Base-by-base conservation (phyloP, 2,113 vertebrate genomes). In the Tetraodon nigroviridis region DNA sequence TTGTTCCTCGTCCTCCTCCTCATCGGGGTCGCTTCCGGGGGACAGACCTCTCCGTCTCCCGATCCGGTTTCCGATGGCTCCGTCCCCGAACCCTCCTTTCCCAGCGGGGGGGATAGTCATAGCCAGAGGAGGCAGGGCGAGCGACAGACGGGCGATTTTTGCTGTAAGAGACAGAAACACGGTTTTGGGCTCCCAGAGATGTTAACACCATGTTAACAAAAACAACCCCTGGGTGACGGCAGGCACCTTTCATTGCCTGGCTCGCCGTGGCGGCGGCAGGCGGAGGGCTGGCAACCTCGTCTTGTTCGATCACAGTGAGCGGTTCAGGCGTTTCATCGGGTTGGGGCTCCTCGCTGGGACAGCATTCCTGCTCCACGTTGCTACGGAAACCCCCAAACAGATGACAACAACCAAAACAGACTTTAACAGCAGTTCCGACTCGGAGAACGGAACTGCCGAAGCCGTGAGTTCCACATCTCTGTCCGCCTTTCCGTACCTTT, bases 91-190 rank as follows among this genome's bases (percentile, higher is more conserved):
- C 45, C 91, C 84, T 58, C 90, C 91, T 82, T 92, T 92, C 18
- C 90, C 85, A 14, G 86, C 87, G 22, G 90, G 81, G 24, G 93
- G 93, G 17, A 92, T 91, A 70, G 89, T 91, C 74, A 94, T 85
- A 75, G 92, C 86, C 18, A 94, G 91, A 11, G 94, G 93, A 58
- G 93, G 93, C 50, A 95, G 91, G 44, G 93, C 89, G 60, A 96
- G 90, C 17, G 93, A 94, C 62, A 96, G 90, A 44, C 93, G 92
- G n/a, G 93, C 93, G 10, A 94, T 87, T 84, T 94, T 94, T 73
- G 93, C 93, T 94, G 83, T 47, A 67, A 80, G 71, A 71, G 8
- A 62, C 14, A 65, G 29, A 32, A 1, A n/a, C n/a, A n/a, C n/a
- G n/a, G n/a, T n/a, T n/a, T 6, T 37, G 10, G 32, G 32, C 32